These are phyloP conservation scores for Drosophila hydei DNA, from an alignment of 1,140 invertebrate genomes.

Conservation along the genomic window DNA sequence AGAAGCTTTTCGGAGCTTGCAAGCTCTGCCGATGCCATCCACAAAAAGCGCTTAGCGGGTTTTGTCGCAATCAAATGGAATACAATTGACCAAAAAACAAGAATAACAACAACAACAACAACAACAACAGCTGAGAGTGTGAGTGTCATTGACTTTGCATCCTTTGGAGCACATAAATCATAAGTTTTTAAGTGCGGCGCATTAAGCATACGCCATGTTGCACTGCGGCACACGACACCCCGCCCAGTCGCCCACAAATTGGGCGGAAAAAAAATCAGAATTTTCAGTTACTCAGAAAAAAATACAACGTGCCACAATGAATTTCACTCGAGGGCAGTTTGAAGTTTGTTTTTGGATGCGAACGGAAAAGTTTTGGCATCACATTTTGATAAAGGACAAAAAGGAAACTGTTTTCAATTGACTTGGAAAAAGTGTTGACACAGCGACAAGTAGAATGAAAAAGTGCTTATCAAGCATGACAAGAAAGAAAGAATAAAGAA, in stretches of 20 bases:
- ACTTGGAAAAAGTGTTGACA: conserved; percentile 41
- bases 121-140: background rate
- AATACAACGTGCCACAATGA: background rate
- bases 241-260: background rate
- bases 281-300: background rate
- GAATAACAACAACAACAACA: conserved; percentile 2
- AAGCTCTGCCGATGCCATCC: conserved; percentile 14
- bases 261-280: too few species aligned
- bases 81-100: conserved; percentile 8
- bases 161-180: conserved; percentile 55
- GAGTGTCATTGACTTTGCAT: conserved; percentile 15
- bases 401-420: conserved; percentile 45
- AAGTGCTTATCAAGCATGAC: conserved; percentile 58
- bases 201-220: conserved; percentile 61
- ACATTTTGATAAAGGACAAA: conserved; percentile 11
- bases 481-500: background rate
- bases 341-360: conserved; percentile 20
- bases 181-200: conserved; percentile 16
- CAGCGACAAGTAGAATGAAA: conserved; percentile 19
- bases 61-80: conserved; percentile 25
- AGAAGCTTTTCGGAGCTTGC: conserved; percentile 1
- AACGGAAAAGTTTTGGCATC: conserved; percentile 20
- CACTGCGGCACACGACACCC: conserved; percentile 2
- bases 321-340: background rate
- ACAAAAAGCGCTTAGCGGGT: conserved; percentile 10